A percentile compares a stretch with the other conserved stretches of the same genome.
phyloP scores from a whole-genome alignment of 2,888 invertebrate species.

The Sthenelais limicola region DNA sequence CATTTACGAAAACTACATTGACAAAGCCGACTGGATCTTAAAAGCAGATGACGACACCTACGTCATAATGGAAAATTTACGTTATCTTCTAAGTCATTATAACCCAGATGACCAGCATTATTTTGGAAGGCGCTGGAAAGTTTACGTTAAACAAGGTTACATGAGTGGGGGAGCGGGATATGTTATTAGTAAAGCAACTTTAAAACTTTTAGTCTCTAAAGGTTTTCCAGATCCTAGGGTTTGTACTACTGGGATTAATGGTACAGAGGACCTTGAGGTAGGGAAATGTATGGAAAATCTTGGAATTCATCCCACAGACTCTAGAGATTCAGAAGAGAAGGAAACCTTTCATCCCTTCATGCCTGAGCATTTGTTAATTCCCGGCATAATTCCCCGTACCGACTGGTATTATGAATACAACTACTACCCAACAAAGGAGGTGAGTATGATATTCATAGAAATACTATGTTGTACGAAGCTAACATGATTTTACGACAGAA shows the following conservation, averaged over 20 bases:
- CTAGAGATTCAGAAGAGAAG: slow-evolving; percentile 86
- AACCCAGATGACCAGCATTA: slow-evolving; percentile 84
- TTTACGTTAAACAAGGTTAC: slow-evolving; percentile 71
- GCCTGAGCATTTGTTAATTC: slow-evolving; percentile 93
- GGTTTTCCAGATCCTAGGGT: slow-evolving; percentile 79
- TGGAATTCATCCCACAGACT: slow-evolving; percentile 89
- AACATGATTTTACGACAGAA: too few species aligned
- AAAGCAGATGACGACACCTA: slow-evolving; percentile 99
- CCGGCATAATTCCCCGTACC: slow-evolving; percentile 82
- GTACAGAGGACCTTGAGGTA: slow-evolving; percentile 94
- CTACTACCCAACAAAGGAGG: slow-evolving; percentile 92
- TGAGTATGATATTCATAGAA: too few species aligned
- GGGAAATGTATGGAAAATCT: slow-evolving; percentile 90
- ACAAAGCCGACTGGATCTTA: slow-evolving; percentile 95
- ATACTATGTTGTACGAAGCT: too few species aligned
- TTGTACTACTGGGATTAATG: slow-evolving; percentile 80
- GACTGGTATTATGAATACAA: slow-evolving; percentile 95
- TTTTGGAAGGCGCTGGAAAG: slow-evolving; percentile 75
- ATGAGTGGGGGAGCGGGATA: slow-evolving; percentile 81
- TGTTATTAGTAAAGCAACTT: slow-evolving; percentile 89
- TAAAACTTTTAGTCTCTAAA: slow-evolving; percentile 82
- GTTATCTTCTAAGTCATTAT: slow-evolving; percentile 87
- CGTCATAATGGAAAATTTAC: slow-evolving; percentile 93
- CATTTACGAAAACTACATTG: slow-evolving; percentile 84
- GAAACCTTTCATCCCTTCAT: slow-evolving; percentile 95